Base-by-base conservation (phyloP, 30 jellyfish, hydroid and myxozoan species). In the Chrysaora quinquecirrha region DNA sequence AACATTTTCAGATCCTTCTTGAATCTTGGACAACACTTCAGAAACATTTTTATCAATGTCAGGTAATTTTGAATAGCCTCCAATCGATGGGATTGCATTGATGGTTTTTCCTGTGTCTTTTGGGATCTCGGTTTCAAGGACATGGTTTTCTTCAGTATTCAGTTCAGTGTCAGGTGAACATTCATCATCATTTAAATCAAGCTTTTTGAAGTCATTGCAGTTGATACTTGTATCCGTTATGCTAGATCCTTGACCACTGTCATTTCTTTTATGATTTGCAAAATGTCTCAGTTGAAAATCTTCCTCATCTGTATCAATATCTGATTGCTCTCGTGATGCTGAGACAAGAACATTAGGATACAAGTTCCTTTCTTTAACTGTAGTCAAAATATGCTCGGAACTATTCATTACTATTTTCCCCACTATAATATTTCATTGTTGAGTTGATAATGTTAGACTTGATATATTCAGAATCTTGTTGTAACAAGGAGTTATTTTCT, bases 231-330 rank as follows among this genome's bases (percentile, higher is more conserved):
- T 31, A 20, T 74, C 95, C 25, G 89, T 84, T 10, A 90, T 90
- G 63, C 98, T 90, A n/a, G 98, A 90, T 2, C 98, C 98, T 61
- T 90, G 96, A 0, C 98, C 98, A 79, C 98, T 90, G 31, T 90
- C 98, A 73, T 84, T 90, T 50, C 90, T 77, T 35, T 85, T 38
- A 60, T 85, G 94, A 21, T 63, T 66, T 16, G 90, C 32, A 6
- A 46, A 24, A 28, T 52, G 64, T 35, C 98, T 76, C 89, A 90
- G 34, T 48, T 84, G 93, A 64, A 52, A 90, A 65, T 90, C 98
- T 43, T 90, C 98, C 48, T 90, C 98, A 35, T 90, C 98, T 38
- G 95, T 84, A 65, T 90, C 98, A 3, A 90, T 71, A 38, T 90
- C 98, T 21, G 86, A 68, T 46, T 58, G 90, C 16, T 90, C 98